Evolutionary conservation across 2,797 vertebrate genomes (phyloP), one percentile per base, ranked within the genome.

Genomic region (Euphonia xanthogaster): DNA sequence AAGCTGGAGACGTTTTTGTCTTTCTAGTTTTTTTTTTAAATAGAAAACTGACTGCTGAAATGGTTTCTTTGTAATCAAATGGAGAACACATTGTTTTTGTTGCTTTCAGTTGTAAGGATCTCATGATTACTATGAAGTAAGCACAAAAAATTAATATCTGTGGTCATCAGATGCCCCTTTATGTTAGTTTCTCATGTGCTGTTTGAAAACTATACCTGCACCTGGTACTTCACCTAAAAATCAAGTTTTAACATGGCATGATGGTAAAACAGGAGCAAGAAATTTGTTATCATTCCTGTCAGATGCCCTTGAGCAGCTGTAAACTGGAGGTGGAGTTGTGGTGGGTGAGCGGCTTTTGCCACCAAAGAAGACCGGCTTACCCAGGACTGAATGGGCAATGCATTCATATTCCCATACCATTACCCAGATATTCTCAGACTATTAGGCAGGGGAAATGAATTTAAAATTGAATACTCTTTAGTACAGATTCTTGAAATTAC

Each of bases 361-460:
- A 22, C 51, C 35, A 31, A 48, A 86, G 57, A 40, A 65, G 54
- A 47, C 16, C 44, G 28, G 10, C 21, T 84, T 14, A 37, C 30
- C 14, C 66, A 55, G 62, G 50, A 54, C 80, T 72, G 57, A 88
- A 63, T 21, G 57, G 88, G 77, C 39, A 96, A 91, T 12, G 15
- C 33, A 89, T 78, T 92, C 76, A 58, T 58, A 90, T 77, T 88
- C 75, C 42, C 27, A 21, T 73, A 70, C 67, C 42, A 90, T 74
- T 54, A 47, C n/a, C 91, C 87, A 96, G 70, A 78, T 45, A 91
- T 96, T 96, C 93, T 94, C 90, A 95, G 90, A 84, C 83, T 95
- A 89, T 96, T 97, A 97, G 92, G 85, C 87, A 96, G 71, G 61
- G 77, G 63, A 97, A 97, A 95, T 97, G 14, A 94, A 96, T 96